Base-by-base conservation (phyloP, 2,888 invertebrate species). In the Lamellibrachia satsuma region DNA sequence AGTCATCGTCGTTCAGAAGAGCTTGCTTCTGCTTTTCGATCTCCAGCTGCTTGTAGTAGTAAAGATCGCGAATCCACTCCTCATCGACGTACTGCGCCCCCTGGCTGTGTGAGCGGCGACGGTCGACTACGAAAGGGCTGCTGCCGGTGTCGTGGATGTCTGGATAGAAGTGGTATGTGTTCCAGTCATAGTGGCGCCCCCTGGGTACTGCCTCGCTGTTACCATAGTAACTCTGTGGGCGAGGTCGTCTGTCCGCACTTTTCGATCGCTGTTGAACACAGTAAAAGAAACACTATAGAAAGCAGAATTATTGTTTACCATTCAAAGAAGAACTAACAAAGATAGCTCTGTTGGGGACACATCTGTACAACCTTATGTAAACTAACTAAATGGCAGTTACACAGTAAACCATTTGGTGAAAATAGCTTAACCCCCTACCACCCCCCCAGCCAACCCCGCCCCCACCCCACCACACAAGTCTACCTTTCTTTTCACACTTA, bases 151-250 rank as follows among this genome's bases (percentile, higher is more conserved):
- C 92, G 92, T 93, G 94, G 57, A 94, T 93, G 92, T 94, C 94
- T 1, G 94, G 94, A 92, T 92, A 94, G 93, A 94, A 94, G 91
- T 94, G 94, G 9, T 92, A 92, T 22, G 94, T 94, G 93, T 94
- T 94, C 94, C 94, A 94, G 93, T 94, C 93, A 90, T 94, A 94
- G 52, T 92, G 92, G n/a, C 94, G 93, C 52, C 22, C 75, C 75
- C 75, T 22, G 22, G 75, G 75, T 75, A 15, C 22, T 22, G 75
- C 75, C 75, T 75, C 75, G 3, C 22, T 15, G 22, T 75, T 75
- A n/a, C 75, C 75, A 75, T 75, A n/a, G 75, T 75, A 75, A 75
- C 75, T 75, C 75, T 75, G 75, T 22, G 75, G 75, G 15, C 75
- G 2, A 75, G 75, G 75, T 75, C 75, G 75, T 75, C 75, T 75